A percentile compares a stretch with the other conserved stretches of the same genome.
Evolutionary conservation across 2,797 vertebrate genomes (phyloP).

Genomic region (Hypotaenidia philippensis): DNA sequence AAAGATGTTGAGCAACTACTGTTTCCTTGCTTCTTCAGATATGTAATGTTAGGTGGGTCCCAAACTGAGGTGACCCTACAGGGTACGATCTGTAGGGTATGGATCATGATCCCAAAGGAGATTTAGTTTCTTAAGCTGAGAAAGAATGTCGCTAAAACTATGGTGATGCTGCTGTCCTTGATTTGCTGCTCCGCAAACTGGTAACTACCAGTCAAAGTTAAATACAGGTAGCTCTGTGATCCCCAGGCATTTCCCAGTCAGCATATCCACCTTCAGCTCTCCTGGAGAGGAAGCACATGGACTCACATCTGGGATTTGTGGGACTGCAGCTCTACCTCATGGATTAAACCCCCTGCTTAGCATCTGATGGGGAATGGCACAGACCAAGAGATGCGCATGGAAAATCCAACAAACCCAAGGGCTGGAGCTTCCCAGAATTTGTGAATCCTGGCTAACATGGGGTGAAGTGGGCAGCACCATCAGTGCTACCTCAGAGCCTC

Average conservation of each 20-base stretch:
- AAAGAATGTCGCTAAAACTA: neutral
- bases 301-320: neutral
- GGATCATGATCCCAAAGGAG: neutral
- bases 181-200: neutral
- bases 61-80: neutral
- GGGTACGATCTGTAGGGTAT: too few species aligned
- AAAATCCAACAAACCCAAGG: neutral
- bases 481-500: neutral
- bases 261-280: neutral
- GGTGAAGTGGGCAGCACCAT: neutral
- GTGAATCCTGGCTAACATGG: rapidly evolving
- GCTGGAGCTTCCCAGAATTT: neutral
- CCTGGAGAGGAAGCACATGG: rapidly evolving
- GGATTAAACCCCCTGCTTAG: neutral
- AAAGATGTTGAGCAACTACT: neutral
- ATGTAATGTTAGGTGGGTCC: neutral
- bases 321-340: neutral
- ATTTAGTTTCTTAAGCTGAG: neutral
- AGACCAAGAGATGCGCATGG: neutral
- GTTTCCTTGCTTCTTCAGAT: neutral
- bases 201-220: neutral
- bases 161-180: neutral
- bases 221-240: neutral
- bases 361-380: rapidly evolving
- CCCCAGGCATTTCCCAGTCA: neutral